Base-by-base conservation (phyloP, 2,113 vertebrate species). In the Carassius gibelio region DNA sequence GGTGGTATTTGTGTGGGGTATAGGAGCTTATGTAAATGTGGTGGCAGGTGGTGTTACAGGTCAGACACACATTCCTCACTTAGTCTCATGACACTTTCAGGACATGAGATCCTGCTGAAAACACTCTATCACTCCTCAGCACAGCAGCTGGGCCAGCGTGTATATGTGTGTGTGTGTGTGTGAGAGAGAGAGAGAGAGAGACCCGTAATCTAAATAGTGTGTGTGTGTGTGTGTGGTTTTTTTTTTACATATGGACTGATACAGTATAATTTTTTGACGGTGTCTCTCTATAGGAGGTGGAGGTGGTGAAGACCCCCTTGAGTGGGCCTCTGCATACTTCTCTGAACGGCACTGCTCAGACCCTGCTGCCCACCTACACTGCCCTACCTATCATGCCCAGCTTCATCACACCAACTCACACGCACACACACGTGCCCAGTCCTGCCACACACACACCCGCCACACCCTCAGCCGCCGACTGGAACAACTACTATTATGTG, bases 401-500 rank as follows among this genome's bases (percentile, higher is more conserved):
- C 72, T 95, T 95, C 90, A 89, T 95, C 0, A 90, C 91, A 57
- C 90, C 93, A 3, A 90, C 93, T 11, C 94, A 95, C 83, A 89
- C 93, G 0, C 90, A 66, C 3, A 88, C 87, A 30, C 87, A 92
- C n/a, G 21, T 92, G 0, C 88, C 94, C 8, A 88, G 4, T 88
- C 64, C 92, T 0, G 91, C 91, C 91, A 62, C 87, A 3, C 86
- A 83, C 75, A 52, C 93, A 61, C 93, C 93, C 84, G 80, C 90
- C 17, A 83, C 75, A 14, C 81, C 84, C 76, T 75, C 92, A 0
- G 78, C 92, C 66, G 84, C 92, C 0, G 94, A 95, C 90, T 95
- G 95, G 95, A 95, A 91, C 91, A 85, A 94, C 72, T 95, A 95
- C 88, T 95, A 95, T 88, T 95, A 95, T 15, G 95, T 95, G 88